Percentiles rank a stretch among this genome's conserved stretches.
Conservation (phyloP, 92 coral and sea anemone genomes). For the Umimayanthus chanpuru region DNA sequence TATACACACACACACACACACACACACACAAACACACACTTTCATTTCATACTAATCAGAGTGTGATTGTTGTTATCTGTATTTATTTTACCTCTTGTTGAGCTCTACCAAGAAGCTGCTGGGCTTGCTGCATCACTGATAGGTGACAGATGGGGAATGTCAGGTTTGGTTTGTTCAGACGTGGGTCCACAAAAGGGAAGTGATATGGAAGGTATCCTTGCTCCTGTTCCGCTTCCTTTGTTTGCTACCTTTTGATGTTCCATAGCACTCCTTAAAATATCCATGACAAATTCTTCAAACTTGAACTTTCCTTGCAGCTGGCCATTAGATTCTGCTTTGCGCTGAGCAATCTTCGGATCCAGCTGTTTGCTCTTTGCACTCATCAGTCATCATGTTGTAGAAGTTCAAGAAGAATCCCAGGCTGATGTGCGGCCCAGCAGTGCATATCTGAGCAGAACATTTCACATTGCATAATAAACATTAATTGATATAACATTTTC, state of each 20-base stretch:
- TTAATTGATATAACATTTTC: too few species aligned
- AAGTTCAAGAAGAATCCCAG: neutral
- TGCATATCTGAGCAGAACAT: neutral
- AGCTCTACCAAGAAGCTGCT: neutral
- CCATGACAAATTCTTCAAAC: neutral
- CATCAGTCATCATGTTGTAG: neutral
- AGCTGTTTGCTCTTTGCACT: neutral
- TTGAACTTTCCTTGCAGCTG: constrained; percentile 7
- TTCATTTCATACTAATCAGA: too few species aligned
- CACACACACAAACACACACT: too few species aligned
- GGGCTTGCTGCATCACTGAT: neutral
- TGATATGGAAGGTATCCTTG: constrained; percentile 23
- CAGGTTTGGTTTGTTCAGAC: neutral
- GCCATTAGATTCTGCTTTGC: neutral
- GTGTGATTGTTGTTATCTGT: neutral
- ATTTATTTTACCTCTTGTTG: neutral
- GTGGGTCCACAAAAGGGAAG: neutral
- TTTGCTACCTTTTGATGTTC: neutral
- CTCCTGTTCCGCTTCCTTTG: constrained; percentile 28
- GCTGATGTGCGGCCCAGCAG: neutral
- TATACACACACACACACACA: too few species aligned
- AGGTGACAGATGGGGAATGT: neutral
- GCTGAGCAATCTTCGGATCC: neutral
- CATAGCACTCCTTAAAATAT: neutral
- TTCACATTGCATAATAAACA: neutral